A percentile compares a stretch with the other conserved stretches of the same genome.
Conservation (phyloP, 1,140 invertebrate genomes). For the Caenorhabditis brenneri region DNA sequence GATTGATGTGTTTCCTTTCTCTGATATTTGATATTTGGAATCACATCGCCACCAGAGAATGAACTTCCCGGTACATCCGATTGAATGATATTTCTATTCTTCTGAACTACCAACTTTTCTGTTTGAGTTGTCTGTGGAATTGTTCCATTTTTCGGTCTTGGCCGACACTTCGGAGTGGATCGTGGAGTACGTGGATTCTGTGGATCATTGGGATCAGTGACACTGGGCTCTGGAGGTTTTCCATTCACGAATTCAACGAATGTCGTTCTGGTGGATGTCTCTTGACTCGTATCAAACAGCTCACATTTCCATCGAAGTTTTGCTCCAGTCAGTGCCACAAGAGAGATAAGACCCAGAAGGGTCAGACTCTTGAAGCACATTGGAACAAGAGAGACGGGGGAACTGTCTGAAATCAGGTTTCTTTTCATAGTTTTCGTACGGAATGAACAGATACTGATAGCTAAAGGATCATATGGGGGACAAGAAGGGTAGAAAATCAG, state of each 20-base stretch:
- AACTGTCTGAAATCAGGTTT: background rate
- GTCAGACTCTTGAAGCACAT: slow-evolving; percentile 9
- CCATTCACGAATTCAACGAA: slow-evolving; percentile 6
- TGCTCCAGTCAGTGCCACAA: background rate
- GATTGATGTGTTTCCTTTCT: slow-evolving; percentile 2
- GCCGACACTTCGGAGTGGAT: background rate
- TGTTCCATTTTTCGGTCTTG: slow-evolving; percentile 6
- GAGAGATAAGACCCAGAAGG: background rate
- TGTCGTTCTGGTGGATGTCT: background rate
- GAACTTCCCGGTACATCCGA: background rate
- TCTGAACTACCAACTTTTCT: background rate
- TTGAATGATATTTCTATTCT: background rate
- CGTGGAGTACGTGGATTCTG: background rate
- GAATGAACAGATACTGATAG: too few species aligned
- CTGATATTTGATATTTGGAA: background rate
- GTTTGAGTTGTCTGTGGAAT: background rate
- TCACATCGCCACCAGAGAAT: background rate
- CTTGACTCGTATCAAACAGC: slow-evolving; percentile 19
- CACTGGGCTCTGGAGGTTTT: background rate
- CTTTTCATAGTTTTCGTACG: too few species aligned
- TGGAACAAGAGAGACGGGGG: background rate
- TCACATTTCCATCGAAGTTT: slow-evolving; percentile 30
- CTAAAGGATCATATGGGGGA: too few species aligned
- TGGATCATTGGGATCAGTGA: too few species aligned
- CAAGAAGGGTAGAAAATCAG: too few species aligned